Evolutionary conservation across 2,113 vertebrate species (phyloP).

Genomic region (Motacilla tschutschensis): DNA sequence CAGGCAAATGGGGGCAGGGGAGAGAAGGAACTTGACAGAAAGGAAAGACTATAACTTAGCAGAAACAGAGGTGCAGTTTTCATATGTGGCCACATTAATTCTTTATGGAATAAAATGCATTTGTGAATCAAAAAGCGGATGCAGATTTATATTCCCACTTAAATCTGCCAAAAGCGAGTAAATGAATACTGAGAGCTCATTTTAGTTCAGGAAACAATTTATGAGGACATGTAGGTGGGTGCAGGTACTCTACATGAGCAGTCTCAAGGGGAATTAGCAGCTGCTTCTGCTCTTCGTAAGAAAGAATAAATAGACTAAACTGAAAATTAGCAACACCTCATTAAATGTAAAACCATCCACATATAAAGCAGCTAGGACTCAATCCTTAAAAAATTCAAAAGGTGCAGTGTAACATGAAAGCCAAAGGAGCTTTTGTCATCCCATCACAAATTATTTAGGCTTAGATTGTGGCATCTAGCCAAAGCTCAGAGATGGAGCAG

Average conservation of each 20-base stretch:
- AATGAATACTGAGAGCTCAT: slow-evolving; percentile 34
- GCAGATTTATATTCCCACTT: slow-evolving; percentile 66
- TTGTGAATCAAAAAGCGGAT: slow-evolving; percentile 65
- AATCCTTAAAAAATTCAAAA: slow-evolving; percentile 57
- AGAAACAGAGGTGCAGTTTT: slow-evolving; percentile 52
- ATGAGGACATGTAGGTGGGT: slow-evolving; percentile 28
- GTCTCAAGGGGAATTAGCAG: slow-evolving; percentile 40
- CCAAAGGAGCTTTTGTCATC: slow-evolving; percentile 40
- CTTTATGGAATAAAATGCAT: slow-evolving; percentile 67
- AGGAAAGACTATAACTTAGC: slow-evolving; percentile 32
- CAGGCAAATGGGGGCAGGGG: slow-evolving; percentile 9
- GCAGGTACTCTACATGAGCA: neutral
- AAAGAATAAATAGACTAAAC: slow-evolving; percentile 47
- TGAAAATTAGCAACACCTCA: slow-evolving; percentile 54
- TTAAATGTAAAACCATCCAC: slow-evolving; percentile 51
- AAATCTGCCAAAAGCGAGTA: slow-evolving; percentile 61
- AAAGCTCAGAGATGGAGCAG: neutral
- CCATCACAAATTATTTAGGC: slow-evolving; percentile 52
- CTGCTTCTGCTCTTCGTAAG: slow-evolving; percentile 21
- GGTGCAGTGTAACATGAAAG: slow-evolving; percentile 15
- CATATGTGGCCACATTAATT: slow-evolving; percentile 47
- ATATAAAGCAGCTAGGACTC: slow-evolving; percentile 9
- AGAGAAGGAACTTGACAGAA: slow-evolving; percentile 2
- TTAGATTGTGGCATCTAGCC: neutral
- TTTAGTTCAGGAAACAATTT: slow-evolving; percentile 54